phyloP scores from a whole-genome alignment of 2,888 invertebrate species.

The Dione vanillae region DNA sequence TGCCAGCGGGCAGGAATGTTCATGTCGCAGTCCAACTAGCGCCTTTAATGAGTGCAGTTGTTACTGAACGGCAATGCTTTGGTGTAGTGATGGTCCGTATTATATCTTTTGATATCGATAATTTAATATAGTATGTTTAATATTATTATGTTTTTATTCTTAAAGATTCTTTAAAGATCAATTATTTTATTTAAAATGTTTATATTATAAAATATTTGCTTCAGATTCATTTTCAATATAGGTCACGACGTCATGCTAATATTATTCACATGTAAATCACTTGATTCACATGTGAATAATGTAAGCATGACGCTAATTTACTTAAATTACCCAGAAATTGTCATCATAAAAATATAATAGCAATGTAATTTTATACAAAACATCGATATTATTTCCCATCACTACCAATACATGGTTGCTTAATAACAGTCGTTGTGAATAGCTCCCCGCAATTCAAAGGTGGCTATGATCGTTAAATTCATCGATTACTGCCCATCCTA shows the following conservation, averaged over 20 bases:
- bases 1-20: slow-evolving; percentile 51
- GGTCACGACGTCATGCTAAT: too few relatives aligned
- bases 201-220: too few relatives aligned
- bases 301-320: too few relatives aligned
- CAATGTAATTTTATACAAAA: background rate
- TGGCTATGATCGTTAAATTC: slow-evolving; percentile 44
- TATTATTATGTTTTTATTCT: too few relatives aligned
- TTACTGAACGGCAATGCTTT: slow-evolving; percentile 50
- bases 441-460: slow-evolving; percentile 53
- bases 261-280: too few relatives aligned
- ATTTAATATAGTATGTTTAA: background rate
- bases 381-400: slow-evolving; percentile 18
- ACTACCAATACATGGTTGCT: slow-evolving; percentile 26
- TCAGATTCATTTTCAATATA: too few relatives aligned
- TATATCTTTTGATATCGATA: slow-evolving; percentile 3
- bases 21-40: slow-evolving; percentile 55
- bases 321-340: too few relatives aligned
- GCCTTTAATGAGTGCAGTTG: slow-evolving; percentile 63
- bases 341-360: too few relatives aligned
- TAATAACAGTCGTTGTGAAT: slow-evolving; percentile 30
- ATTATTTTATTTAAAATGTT: background rate
- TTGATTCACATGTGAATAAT: too few relatives aligned
- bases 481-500: slow-evolving; percentile 39
- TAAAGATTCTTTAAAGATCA: background rate
- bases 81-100: slow-evolving; percentile 1